Base-by-base conservation (phyloP, 2,113 vertebrate genomes). In the Chroicocephalus ridibundus region DNA sequence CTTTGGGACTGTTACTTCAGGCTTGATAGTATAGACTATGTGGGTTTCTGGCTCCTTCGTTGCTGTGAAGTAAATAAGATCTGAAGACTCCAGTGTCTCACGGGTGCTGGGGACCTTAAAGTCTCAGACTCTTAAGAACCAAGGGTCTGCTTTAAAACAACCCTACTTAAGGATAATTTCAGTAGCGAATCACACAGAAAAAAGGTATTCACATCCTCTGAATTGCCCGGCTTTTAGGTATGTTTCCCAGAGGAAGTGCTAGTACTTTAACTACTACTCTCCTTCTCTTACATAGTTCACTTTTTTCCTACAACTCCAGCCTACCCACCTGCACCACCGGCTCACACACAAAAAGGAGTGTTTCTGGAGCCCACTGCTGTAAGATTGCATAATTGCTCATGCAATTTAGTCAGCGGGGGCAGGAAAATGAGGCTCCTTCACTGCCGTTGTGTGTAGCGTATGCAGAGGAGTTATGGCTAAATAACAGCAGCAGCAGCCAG, bases 281-380 rank as follows among this genome's bases (percentile, higher is more conserved):
- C 16, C 31, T 91, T 54, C 72, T 71, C 31, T 83, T 47, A 34
- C 16, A 20, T 6, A 40, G 76, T 24, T 83, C 69, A 89, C 69
- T 29, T 90, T 78, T 82, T 92, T 25, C 19, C 34, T 70, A 22
- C 31, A 82, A 3, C 46, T 82, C 27, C 77, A 85, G 42, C 40
- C 58, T 79, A 62, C 46, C 22, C 55, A 38, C 46, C 57, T 82
- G 49, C 65, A 61, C 27, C 5, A 27, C 60, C 1, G 3, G n/a
- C 54, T 82, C 57, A 52, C 2, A 3, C 36, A 70, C 26, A 38
- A 12, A 78, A 44, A 78, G 18, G 19, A 88, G 19, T 29, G 40
- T 87, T 90, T 96, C 88, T 91, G 86, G 61, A 94, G 55, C n/a
- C 19, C 60, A 44, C 76, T 86, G 46, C n/a, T 87, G 77, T 34